Base-by-base conservation (phyloP, 2,888 invertebrate species). In the Endotricha flammealis region DNA sequence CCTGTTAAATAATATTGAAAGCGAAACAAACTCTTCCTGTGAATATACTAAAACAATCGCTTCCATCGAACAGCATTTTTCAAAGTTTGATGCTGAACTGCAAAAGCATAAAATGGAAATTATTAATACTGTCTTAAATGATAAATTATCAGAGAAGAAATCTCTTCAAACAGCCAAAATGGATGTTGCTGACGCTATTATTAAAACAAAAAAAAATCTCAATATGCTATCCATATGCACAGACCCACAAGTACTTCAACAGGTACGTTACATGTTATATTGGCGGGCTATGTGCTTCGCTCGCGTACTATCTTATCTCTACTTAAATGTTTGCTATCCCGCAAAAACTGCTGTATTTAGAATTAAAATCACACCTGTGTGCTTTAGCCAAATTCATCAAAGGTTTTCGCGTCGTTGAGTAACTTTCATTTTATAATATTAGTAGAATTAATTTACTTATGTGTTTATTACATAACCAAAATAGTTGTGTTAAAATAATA, bases 31-130 rank as follows among this genome's bases (percentile, higher is more conserved):
- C 17, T 41, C 72, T 0, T 50, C 59, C 4, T 61, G 64, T 9
- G 66, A 73, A 11, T 46, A 71, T 1, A 64, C 67, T 27, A 54
- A 53, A 22, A 47, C 75, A 7, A 69, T 85, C 30, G 56, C 57
- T 5, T 49, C 58, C 8, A 70, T 90, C 3, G 81, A 82, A 28
- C 83, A 86, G 42, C 88, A 89, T 51, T 90, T 89, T 47, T 73
- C 83, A 0, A 74, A 86, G 42, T 58, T 90, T 0, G 81, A 82
- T 41, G 87, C 82, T 0, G 54, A 75, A 4, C 59, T 90, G 25
- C 90, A 91, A 58, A 79, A 78, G 32, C 64, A 86, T 27, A 90
- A 90, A 48, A 55, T 68, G 7, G 74, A 82, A 41, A 56, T 89
- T 2, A 64, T 79, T 1, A 58, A 67, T 3, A 57, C 65, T 10